These are phyloP conservation scores for Phasianus colchicus DNA, from an alignment of 2,113 vertebrate species.

Conservation along the genomic window DNA sequence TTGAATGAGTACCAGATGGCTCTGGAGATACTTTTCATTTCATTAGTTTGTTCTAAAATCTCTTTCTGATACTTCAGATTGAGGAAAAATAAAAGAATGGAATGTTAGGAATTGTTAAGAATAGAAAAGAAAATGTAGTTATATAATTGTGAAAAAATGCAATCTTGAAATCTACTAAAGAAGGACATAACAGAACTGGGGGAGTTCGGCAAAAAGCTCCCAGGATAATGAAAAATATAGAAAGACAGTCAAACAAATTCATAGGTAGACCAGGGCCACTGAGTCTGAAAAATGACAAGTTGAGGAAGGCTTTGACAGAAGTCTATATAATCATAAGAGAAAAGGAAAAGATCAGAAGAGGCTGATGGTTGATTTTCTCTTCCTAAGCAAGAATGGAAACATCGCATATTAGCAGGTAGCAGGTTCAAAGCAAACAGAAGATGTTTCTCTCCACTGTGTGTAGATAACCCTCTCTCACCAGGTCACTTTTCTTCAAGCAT, in stretches of 20 bases:
- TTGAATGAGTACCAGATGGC: conserved; percentile 5
- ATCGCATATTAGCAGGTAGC: conserved; percentile 33
- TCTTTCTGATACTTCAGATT: background rate
- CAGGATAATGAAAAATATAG: background rate
- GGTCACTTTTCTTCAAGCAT: background rate
- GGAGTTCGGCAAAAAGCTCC: background rate
- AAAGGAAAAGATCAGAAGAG: conserved; percentile 29
- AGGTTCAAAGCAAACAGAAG: background rate
- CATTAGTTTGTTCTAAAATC: conserved; percentile 33
- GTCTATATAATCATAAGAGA: background rate
- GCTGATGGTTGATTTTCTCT: conserved; percentile 47
- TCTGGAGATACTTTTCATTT: conserved; percentile 16
- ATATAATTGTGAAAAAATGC: background rate
- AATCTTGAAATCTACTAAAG: background rate
- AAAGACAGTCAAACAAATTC: background rate
- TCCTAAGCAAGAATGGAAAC: background rate
- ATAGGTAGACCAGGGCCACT: background rate
- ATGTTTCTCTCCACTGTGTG: background rate
- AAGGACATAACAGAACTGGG: background rate
- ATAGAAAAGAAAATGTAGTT: background rate
- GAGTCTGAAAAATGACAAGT: background rate
- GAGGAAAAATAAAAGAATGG: background rate
- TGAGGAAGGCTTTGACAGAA: conserved; percentile 32
- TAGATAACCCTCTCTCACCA: background rate
- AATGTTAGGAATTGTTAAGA: background rate